Percentiles rank a stretch among this genome's conserved stretches.
Conservation (phyloP, 2,888 invertebrate species). For the Cloeon dipterum region DNA sequence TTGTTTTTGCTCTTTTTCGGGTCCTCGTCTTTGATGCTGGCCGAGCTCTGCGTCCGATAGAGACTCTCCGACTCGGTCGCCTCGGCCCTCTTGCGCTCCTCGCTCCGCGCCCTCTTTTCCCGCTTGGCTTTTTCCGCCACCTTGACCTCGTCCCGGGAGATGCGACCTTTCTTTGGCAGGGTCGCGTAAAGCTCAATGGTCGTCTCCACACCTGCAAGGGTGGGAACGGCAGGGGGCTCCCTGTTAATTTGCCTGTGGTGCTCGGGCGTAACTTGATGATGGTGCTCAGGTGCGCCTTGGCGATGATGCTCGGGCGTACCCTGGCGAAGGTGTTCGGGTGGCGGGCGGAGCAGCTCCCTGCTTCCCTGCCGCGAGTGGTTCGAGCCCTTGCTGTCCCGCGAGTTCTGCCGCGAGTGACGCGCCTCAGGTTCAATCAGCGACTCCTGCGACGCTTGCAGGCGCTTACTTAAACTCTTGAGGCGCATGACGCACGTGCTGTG, state of each 20-base stretch:
- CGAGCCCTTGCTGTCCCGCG: constrained; percentile 27
- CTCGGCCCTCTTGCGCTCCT: constrained; percentile 37
- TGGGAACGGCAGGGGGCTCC: neutral
- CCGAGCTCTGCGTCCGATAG: constrained; percentile 1
- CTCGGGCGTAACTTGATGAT: no score
- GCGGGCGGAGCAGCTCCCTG: constrained; percentile 24
- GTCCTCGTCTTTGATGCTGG: constrained; percentile 8
- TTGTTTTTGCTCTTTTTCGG: constrained; percentile 30
- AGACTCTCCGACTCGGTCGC: neutral
- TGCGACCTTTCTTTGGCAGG: constrained; percentile 44
- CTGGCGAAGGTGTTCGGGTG: constrained; percentile 8
- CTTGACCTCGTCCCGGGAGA: constrained; percentile 28
- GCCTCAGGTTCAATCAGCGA: constrained; percentile 14
- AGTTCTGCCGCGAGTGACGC: constrained; percentile 52
- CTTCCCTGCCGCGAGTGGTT: constrained; percentile 38
- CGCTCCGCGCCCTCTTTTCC: constrained; percentile 61
- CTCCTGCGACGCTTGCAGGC: constrained; percentile 30
- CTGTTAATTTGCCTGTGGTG: no score
- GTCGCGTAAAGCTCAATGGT: constrained; percentile 75
- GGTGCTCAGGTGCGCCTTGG: no score
- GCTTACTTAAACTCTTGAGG: constrained; percentile 59
- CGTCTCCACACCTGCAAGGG: neutral
- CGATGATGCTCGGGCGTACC: neutral
- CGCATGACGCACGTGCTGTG: constrained; percentile 88
- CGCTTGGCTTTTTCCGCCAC: constrained; percentile 23